Evolutionary conservation across 2,888 invertebrate species (phyloP).

Genomic region (Rhingia campestris): DNA sequence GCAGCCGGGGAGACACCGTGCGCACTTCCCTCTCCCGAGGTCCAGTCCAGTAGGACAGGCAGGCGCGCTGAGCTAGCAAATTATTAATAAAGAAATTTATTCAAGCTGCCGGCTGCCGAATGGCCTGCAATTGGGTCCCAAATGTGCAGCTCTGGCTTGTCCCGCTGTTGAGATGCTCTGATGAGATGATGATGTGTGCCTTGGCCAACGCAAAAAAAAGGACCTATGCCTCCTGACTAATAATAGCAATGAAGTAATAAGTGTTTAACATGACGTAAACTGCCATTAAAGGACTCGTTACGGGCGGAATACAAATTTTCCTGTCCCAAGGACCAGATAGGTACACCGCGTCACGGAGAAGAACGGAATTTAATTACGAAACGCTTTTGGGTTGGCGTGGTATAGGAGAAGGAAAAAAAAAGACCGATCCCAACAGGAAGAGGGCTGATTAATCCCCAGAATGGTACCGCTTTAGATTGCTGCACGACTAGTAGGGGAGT

Average conservation of each 20-base stretch:
- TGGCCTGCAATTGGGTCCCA: constrained; percentile 39
- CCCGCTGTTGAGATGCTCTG: constrained; percentile 59
- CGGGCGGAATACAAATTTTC: constrained; percentile 76
- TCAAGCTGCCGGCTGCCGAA: constrained; percentile 64
- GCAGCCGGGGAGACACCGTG: constrained; percentile 42
- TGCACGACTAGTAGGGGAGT: constrained; percentile 23
- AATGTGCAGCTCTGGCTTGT: constrained; percentile 30
- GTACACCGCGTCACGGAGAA: background rate
- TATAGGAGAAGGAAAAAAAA: background rate
- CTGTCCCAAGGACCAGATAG: constrained; percentile 28
- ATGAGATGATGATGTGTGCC: constrained; percentile 61
- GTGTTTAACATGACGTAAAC: constrained; percentile 77
- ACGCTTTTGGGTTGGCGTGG: constrained; percentile 53
- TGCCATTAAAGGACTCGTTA: constrained; percentile 76
- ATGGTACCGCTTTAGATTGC: constrained; percentile 45
- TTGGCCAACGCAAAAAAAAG: constrained; percentile 33
- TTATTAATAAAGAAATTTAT: constrained; percentile 77
- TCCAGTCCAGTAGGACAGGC: background rate
- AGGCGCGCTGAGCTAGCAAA: constrained; percentile 47
- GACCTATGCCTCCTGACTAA: constrained; percentile 63
- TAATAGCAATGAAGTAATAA: constrained; percentile 77
- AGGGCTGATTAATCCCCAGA: constrained; percentile 69
- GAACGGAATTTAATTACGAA: constrained; percentile 69
- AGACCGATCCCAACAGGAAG: constrained; percentile 62
- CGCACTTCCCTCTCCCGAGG: background rate